Evolutionary conservation across 2,113 vertebrate genomes (phyloP), one percentile per base, ranked within the genome.

Genomic region (Misgurnus anguillicaudatus): DNA sequence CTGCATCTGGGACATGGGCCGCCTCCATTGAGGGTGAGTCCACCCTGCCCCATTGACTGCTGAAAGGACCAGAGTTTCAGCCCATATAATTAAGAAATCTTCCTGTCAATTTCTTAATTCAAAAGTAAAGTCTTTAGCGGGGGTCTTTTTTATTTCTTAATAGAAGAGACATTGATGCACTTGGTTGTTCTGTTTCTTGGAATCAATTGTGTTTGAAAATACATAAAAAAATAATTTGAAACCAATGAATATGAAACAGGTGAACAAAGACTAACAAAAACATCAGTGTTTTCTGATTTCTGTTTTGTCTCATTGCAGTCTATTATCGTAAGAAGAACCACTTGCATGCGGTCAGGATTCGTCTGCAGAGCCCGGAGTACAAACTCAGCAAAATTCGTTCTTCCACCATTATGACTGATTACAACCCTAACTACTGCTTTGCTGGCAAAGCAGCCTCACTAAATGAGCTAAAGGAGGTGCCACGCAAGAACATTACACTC

Each of bases 381-480:
- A 94, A 97, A 80, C 91, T 97, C 82, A 97, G 95, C 85, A 96
- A 97, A 87, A 94, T 97, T 87, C 93, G 89, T 45, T 95, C 94
- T 0, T 97, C 95, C 51, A 92, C 93, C 87, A 95, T 96, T 86
- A 97, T 94, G 94, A 98, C 95, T 0, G 95, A 96, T 85, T 96
- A 96, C 90, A 96, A 95, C 74, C 96, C 95, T n/a, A 95, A 97
- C 90, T 97, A 96, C 89, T 96, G 95, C 91, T 97, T 95, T 13
- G 88, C 93, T 3, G 95, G 95, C 24, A 97, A 96, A 82, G 91
- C 91, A 0, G 88, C 92, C 4, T 92, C 94, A 0, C 90, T 97
- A 66, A 89, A 89, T 0, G 95, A 96, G 75, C 92, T 97, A 53
- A 96, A 94, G 63, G 95, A 98, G 87, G 94, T 97, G 10, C 95